Percentiles rank a stretch among this genome's conserved stretches.
Conservation (phyloP, 2,797 vertebrate species). For the Perodicticus potto region DNA sequence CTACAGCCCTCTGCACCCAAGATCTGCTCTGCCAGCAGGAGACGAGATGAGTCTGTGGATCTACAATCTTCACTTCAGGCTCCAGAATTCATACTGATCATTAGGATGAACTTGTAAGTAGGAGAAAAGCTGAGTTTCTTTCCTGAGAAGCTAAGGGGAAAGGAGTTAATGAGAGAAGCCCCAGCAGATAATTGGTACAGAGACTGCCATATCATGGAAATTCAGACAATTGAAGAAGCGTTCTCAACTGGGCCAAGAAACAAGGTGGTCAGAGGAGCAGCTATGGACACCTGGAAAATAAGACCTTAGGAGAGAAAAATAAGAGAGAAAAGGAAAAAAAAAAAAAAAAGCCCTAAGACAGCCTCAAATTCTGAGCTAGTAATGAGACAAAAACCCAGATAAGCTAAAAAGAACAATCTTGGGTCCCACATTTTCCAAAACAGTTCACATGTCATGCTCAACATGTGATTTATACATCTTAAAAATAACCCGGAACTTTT, state of each 20-base stretch:
- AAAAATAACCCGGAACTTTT: neutral
- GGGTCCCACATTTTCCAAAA: neutral
- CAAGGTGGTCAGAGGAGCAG: neutral
- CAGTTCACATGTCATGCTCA: neutral
- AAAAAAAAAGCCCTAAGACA: neutral
- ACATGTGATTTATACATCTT: neutral
- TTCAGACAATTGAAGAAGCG: neutral
- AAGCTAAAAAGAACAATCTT: neutral
- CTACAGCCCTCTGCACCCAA: too few species aligned
- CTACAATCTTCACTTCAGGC: neutral
- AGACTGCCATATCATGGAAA: neutral
- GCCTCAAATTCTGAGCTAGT: neutral
- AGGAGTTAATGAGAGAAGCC: neutral
- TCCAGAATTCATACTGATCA: constrained; percentile 36
- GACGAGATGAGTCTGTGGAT: neutral
- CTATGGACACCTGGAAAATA: neutral
- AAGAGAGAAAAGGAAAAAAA: neutral
- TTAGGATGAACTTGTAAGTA: neutral
- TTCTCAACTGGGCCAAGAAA: neutral
- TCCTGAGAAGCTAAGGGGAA: neutral
- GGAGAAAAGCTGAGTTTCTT: neutral
- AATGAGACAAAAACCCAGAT: constrained; percentile 30
- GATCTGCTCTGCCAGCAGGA: neutral
- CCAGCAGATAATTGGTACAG: constrained; percentile 8
- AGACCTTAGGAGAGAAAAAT: neutral